Conservation (phyloP, 1,140 invertebrate genomes). For the Diprion similis region DNA sequence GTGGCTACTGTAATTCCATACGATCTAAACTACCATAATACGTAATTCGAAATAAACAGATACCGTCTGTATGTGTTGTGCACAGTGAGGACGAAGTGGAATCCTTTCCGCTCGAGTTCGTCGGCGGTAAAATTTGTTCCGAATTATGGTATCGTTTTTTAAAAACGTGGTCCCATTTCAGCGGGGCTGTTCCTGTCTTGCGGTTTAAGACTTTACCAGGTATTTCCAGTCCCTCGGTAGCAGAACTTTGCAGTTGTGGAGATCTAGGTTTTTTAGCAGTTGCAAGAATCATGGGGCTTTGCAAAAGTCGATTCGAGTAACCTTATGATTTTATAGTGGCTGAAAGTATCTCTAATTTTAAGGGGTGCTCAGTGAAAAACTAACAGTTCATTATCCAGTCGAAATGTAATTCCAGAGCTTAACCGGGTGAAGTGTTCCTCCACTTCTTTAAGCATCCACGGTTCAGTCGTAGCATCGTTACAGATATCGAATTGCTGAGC, state of each 20-base stretch:
- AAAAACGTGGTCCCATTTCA: too few relatives aligned
- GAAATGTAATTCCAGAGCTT: conserved; percentile 22
- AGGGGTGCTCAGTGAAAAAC: conserved; percentile 28
- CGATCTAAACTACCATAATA: neutral
- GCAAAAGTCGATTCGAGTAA: too few relatives aligned
- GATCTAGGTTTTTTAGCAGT: neutral
- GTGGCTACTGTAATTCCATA: too few relatives aligned
- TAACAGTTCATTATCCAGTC: conserved; percentile 14
- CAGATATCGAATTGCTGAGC: neutral
- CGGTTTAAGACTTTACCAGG: neutral
- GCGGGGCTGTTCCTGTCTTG: neutral
- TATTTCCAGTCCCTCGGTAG: neutral
- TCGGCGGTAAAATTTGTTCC: neutral
- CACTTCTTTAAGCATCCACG: conserved; percentile 55
- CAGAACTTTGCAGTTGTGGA: neutral
- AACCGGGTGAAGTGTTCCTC: conserved; percentile 49
- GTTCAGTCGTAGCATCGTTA: conserved; percentile 31
- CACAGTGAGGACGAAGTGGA: neutral
- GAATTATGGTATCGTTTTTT: neutral
- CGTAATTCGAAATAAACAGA: neutral
- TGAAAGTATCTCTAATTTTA: neutral
- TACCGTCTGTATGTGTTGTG: neutral
- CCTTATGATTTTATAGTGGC: neutral
- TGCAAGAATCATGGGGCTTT: neutral
- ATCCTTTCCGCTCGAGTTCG: neutral